These are phyloP conservation scores for Acrocephalus arundinaceus DNA, from an alignment of 2,113 vertebrate genomes.

Conservation along the genomic window DNA sequence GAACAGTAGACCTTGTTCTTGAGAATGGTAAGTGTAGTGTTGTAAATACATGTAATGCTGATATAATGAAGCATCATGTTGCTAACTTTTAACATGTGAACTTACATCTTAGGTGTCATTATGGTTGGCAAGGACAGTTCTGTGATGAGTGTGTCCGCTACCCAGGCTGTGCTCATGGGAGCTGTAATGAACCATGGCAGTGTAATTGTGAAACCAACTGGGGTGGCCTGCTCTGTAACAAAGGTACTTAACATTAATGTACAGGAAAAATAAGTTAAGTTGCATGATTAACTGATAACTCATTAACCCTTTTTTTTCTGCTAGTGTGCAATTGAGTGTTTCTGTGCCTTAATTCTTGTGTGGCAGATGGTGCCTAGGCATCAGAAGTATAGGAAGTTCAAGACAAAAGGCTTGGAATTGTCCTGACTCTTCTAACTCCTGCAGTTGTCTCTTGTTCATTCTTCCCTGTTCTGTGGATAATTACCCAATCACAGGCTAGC, in stretches of 20 bases:
- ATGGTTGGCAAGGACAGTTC: conserved; percentile 92
- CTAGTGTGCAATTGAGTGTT: background rate
- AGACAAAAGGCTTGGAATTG: background rate
- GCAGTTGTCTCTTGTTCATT: background rate
- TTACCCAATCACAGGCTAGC: background rate
- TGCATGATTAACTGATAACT: conserved; percentile 54
- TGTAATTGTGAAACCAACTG: conserved; percentile 97
- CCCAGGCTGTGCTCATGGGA: conserved; percentile 92
- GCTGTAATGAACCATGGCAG: conserved; percentile 88
- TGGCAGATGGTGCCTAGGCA: background rate
- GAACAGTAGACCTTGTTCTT: conserved; percentile 12
- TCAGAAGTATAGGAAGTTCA: background rate
- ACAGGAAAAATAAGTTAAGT: conserved; percentile 33
- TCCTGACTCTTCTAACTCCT: background rate
- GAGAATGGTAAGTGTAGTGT: conserved; percentile 44
- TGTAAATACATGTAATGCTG: conserved; percentile 37
- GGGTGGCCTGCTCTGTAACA: conserved; percentile 94
- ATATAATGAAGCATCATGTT: conserved; percentile 38
- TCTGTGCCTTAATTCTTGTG: conserved; percentile 24
- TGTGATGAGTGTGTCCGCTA: conserved; percentile 91
- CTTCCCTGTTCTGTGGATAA: background rate
- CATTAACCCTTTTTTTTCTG: background rate
- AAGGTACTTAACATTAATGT: conserved; percentile 80
- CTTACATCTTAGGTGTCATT: conserved; percentile 84
- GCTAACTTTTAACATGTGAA: conserved; percentile 61